Evolutionary conservation across 2,888 invertebrate genomes (phyloP), one percentile per base, ranked within the genome.

Genomic region (Orthonychiurus folsomi): DNA sequence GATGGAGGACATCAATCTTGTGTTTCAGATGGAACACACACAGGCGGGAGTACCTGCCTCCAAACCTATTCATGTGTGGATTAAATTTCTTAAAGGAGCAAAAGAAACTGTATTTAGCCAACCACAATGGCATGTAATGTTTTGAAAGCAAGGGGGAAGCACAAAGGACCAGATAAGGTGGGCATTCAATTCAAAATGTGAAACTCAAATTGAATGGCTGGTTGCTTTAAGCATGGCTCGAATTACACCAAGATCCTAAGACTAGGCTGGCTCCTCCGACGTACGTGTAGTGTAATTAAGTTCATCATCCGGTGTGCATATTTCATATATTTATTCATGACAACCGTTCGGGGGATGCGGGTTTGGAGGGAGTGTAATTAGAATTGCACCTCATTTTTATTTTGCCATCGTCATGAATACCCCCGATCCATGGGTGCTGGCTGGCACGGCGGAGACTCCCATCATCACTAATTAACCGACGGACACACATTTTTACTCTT

Each of bases 271-370:
- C n/a, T n/a, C n/a, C n/a, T n/a, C n/a, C n/a, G n/a, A n/a, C n/a
- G n/a, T n/a, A 37, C 37, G 37, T 37, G 37, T 37, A 5, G 15
- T 37, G 37, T 37, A 37, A 37, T 37, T 37, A 37, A 37, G 37
- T 37, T 37, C 37, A 37, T 37, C 37, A 9, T 5, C 37, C 15
- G 37, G 37, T 15, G 37, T 37, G 37, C 37, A 37, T 37, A 37
- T 37, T 37, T 37, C 37, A n/a, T n/a, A n/a, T 37, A 37, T 37
- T 37, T 37, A 37, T 37, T 37, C 37, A 37, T 37, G 37, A 37
- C 37, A 9, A 37, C n/a, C n/a, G n/a, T n/a, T n/a, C n/a, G n/a
- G n/a, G n/a, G n/a, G n/a, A n/a, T n/a, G n/a, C n/a, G 37, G 37
- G 37, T 37, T 37, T 37, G 37, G 9, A 37, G 37, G 5, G 5